These are phyloP conservation scores for Epirrhoe tristata DNA, from an alignment of 2,888 invertebrate species.

Conservation along the genomic window DNA sequence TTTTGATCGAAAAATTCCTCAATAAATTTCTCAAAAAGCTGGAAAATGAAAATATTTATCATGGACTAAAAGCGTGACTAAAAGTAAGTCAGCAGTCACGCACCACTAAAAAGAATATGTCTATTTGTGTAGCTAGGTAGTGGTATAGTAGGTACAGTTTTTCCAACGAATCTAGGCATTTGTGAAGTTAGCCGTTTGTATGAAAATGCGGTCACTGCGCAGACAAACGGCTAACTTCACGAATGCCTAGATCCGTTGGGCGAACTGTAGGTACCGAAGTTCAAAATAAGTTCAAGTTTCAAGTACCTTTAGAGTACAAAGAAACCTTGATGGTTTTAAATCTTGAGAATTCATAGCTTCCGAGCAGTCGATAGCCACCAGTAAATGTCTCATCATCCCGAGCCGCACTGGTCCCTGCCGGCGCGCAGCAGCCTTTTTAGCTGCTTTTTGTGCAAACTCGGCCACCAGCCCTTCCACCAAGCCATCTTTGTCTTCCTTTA, in stretches of 20 bases:
- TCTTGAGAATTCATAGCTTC: conserved; percentile 98
- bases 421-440: conserved; percentile 90
- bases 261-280: no score
- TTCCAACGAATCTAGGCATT: no score
- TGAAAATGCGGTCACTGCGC: no score
- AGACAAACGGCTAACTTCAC: no score
- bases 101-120: no score
- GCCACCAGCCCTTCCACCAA: conserved; percentile 95
- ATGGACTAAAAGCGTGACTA: no score
- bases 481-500: conserved; percentile 98
- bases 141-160: no score
- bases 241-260: no score
- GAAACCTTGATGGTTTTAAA: conserved; percentile 95
- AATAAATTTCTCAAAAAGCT: conserved; percentile 96
- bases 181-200: no score
- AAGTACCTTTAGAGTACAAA: conserved; percentile 92
- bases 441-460: conserved; percentile 96
- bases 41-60: conserved; percentile 52
- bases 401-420: conserved; percentile 92
- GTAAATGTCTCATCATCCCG: conserved; percentile 99
- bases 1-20: conserved; percentile 99
- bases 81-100: no score
- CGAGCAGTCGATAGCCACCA: conserved; percentile 96
- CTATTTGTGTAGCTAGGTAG: no score
- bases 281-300: no score